Base-by-base conservation (phyloP, 2,113 vertebrate genomes). In the Sitta europaea region DNA sequence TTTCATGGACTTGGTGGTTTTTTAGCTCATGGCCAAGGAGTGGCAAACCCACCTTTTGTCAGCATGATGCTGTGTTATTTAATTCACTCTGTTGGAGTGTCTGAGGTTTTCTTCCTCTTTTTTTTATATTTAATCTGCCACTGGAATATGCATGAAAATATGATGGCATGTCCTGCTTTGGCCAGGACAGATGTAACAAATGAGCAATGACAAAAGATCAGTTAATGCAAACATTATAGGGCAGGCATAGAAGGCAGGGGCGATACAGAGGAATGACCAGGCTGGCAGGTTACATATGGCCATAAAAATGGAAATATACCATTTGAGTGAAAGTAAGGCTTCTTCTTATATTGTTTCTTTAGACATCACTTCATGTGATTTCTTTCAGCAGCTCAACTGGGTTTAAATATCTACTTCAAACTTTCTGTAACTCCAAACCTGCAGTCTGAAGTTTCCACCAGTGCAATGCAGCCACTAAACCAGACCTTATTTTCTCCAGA, bases 401-500 rank as follows among this genome's bases (percentile, higher is more conserved):
- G n/a, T 31, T 93, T 86, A 86, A 94, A 33, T 48, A 70, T 51
- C 61, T 47, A 12, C 71, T 83, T 87, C 33, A 62, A 86, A 47
- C 6, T 58, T 96, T 79, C 51, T 88, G 71, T 88, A 95, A 86
- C 55, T 93, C 47, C 71, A 96, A 62, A 73, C 43, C 19, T 72
- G 20, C 43, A 86, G 67, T 77, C 58, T 70, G 54, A 94, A 92
- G 24, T 92, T 95, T 95, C 79, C 43, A 80, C 55, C n/a, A 70
- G 59, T 51, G 67, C 72, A 96, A 90, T 2, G 10, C 71, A 53
- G 75, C 51, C 25, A 42, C 47, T 94, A 80, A 74, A 77, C 83
- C 78, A 83, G 75, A 74, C 15, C 15, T 93, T 88, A 86, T 93
- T 93, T 93, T 90, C 90, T 83, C 94, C 92, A 96, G 85, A 94